A percentile compares a stretch with the other conserved stretches of the same genome.
Evolutionary conservation across 2,888 invertebrate species (phyloP).

Genomic region (Dryobota labecula): DNA sequence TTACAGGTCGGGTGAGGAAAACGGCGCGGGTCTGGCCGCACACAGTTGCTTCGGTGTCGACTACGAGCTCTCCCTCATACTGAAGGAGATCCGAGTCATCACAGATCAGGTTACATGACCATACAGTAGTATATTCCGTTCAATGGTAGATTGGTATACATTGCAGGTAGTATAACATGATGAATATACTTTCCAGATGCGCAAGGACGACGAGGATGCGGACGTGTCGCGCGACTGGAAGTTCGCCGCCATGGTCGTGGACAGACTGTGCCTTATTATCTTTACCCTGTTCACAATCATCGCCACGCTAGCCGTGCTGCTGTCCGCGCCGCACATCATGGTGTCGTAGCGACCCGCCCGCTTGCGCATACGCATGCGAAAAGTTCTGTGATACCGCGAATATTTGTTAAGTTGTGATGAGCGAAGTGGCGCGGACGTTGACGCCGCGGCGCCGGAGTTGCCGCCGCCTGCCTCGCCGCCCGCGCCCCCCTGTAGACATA

Average conservation of each 20-base stretch:
- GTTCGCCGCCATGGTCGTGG: constrained; percentile 99
- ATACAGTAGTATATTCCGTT: not conserved
- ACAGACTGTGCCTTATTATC: constrained; percentile 99
- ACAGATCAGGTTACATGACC: constrained; percentile 93
- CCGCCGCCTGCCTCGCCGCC: constrained; percentile 86
- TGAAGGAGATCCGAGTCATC: constrained; percentile 98
- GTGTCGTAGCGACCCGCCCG: constrained; percentile 94
- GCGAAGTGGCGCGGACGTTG: constrained; percentile 86
- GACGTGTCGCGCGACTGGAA: constrained; percentile 99
- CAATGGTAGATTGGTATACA: not conserved
- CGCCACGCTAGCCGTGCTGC: constrained; percentile 98
- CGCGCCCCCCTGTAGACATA: constrained; percentile 88
- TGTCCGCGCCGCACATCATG: constrained; percentile 99
- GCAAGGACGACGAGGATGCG: constrained; percentile 98
- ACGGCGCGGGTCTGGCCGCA: constrained; percentile 94
- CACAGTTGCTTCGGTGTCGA: constrained; percentile 97
- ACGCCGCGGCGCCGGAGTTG: constrained; percentile 86
- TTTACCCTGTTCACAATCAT: constrained; percentile 99
- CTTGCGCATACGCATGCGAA: constrained; percentile 88
- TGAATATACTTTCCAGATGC: constrained; percentile 91
- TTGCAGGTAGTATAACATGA: not conserved
- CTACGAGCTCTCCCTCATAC: constrained; percentile 98
- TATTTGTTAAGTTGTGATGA: constrained; percentile 92
- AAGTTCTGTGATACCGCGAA: constrained; percentile 93
- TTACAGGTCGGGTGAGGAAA: constrained; percentile 91